phyloP scores from a whole-genome alignment of 2,888 invertebrate species.

The Lysandra coridon region DNA sequence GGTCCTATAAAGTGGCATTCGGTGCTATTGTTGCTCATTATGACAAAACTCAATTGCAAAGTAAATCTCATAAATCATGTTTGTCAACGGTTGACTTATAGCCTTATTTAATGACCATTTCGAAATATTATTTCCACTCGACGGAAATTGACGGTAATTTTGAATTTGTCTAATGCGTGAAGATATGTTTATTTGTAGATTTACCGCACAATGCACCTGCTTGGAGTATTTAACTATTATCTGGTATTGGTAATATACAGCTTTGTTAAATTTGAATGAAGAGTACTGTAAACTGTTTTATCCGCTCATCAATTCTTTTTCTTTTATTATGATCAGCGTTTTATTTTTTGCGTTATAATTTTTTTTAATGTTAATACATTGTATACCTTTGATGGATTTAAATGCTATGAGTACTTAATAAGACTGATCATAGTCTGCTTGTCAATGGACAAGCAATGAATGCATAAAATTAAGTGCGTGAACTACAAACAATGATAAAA shows the following conservation, averaged over 20 bases:
- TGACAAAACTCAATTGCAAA: slow-evolving; percentile 22
- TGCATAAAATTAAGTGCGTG: no score
- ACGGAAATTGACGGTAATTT: slow-evolving; percentile 60
- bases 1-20: not conserved
- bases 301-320: no score
- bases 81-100: slow-evolving; percentile 36
- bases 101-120: slow-evolving; percentile 46
- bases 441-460: no score
- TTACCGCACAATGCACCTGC: slow-evolving; percentile 41
- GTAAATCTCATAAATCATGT: slow-evolving; percentile 33
- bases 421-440: no score
- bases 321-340: no score
- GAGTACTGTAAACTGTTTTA: no score
- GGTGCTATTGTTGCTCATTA: slow-evolving; percentile 14
- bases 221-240: not conserved
- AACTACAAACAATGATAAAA: no score
- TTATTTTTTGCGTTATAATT: no score
- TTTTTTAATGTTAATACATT: no score
- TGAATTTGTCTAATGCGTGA: slow-evolving; percentile 59
- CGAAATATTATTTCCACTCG: slow-evolving; percentile 55
- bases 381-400: no score
- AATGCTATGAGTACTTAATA: no score
- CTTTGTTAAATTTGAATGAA: not conserved
- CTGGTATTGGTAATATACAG: not conserved
- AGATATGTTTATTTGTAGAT: slow-evolving; percentile 58